A percentile compares a stretch with the other conserved stretches of the same genome.
phyloP scores from a whole-genome alignment of 1,140 invertebrate species.

The Chrysomallon squamiferum region DNA sequence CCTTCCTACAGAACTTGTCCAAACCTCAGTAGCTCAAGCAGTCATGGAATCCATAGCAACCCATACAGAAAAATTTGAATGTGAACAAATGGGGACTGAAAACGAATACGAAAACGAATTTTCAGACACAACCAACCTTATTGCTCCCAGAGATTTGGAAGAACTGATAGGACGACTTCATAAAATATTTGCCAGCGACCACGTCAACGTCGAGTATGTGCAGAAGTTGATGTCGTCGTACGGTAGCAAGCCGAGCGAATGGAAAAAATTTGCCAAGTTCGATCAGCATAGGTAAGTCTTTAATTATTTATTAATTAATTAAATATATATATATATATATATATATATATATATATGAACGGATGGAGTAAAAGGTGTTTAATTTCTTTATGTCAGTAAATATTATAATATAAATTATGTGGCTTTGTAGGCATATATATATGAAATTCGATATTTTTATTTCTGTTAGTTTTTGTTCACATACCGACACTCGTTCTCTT shows the following conservation, averaged over 20 bases:
- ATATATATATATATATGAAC: too few species aligned
- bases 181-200: slow-evolving; percentile 76
- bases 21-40: too few species aligned
- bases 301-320: background rate
- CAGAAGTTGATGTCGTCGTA: slow-evolving; percentile 84
- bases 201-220: slow-evolving; percentile 89
- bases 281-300: slow-evolving; percentile 80
- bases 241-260: slow-evolving; percentile 86
- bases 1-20: too few species aligned
- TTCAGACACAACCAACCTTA: slow-evolving; percentile 16
- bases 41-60: background rate
- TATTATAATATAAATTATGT: too few species aligned
- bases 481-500: too few species aligned
- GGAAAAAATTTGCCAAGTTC: slow-evolving; percentile 95
- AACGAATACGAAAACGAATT: background rate
- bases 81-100: background rate
- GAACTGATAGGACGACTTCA: slow-evolving; percentile 78
- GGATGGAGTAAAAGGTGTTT: too few species aligned
- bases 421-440: too few species aligned
- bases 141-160: slow-evolving; percentile 65
- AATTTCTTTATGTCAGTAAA: too few species aligned
- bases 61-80: background rate
- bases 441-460: too few species aligned
- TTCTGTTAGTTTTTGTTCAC: too few species aligned
- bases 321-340: too few species aligned